A percentile compares a stretch with the other conserved stretches of the same genome.
phyloP scores from a whole-genome alignment of 2,797 vertebrate species.

The Lepus townsendii region DNA sequence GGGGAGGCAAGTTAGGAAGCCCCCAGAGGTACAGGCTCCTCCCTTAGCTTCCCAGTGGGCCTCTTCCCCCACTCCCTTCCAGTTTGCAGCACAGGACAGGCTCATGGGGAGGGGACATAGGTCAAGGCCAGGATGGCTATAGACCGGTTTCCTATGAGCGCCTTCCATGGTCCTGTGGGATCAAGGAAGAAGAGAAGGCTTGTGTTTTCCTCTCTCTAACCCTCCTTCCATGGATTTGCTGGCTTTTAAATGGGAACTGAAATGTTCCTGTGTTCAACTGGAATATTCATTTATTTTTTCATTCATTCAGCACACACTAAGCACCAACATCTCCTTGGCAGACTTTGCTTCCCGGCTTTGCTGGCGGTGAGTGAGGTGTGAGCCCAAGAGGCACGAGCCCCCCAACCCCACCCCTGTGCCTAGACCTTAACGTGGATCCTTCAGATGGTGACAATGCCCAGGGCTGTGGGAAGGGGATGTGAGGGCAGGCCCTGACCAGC shows the following conservation, averaged over 20 bases:
- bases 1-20: background rate
- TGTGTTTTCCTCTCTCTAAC: background rate
- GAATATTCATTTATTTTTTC: background rate
- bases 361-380: background rate
- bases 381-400: background rate
- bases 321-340: background rate
- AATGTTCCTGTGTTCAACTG: slow-evolving; percentile 12
- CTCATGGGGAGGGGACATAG: background rate
- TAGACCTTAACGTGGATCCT: background rate
- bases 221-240: background rate
- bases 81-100: background rate
- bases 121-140: background rate
- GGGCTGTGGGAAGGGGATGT: accelerated
- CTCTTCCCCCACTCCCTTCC: background rate
- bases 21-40: background rate
- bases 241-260: background rate
- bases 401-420: background rate
- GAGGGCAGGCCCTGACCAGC: background rate
- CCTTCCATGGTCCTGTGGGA: background rate
- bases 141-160: background rate
- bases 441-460: background rate
- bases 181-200: background rate
- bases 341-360: background rate
- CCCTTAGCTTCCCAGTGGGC: background rate
- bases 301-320: background rate